phyloP scores from a whole-genome alignment of 2,888 invertebrate species.

The Rapana venosa region DNA sequence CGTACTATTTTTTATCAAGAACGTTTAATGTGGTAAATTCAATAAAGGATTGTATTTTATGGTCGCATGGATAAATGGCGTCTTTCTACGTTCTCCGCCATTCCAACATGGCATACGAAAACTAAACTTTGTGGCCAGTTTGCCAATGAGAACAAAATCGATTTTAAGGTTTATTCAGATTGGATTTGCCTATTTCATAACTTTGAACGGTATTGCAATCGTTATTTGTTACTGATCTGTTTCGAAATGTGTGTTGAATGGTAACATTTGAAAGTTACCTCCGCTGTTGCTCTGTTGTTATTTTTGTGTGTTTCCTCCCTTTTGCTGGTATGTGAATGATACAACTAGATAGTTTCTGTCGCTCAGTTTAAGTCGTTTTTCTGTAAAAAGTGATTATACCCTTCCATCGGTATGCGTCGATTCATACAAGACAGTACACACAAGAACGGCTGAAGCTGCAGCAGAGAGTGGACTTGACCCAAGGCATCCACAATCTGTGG shows the following conservation, averaged over 20 bases:
- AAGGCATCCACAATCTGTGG: too few relatives aligned
- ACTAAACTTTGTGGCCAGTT: background rate
- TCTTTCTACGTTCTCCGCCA: constrained; percentile 20
- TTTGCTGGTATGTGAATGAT: too few relatives aligned
- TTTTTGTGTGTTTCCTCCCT: too few relatives aligned
- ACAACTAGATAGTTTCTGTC: too few relatives aligned
- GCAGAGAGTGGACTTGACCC: background rate
- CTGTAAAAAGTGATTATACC: background rate
- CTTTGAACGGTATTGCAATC: background rate
- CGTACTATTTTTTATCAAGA: background rate
- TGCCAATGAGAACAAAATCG: background rate
- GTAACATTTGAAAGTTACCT: constrained; percentile 1
- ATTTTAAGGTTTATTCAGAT: too few relatives aligned
- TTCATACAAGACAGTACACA: background rate
- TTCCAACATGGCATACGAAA: background rate
- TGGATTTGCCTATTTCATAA: background rate
- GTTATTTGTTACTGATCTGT: background rate
- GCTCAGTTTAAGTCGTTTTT: background rate
- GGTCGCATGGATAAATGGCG: constrained; percentile 1
- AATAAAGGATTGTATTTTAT: background rate
- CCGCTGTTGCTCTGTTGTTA: background rate
- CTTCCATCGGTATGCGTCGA: background rate
- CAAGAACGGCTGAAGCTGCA: background rate
- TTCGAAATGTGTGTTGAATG: background rate
- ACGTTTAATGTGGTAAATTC: background rate